phyloP scores from a whole-genome alignment of 2,888 invertebrate species.

The Mantis religiosa region DNA sequence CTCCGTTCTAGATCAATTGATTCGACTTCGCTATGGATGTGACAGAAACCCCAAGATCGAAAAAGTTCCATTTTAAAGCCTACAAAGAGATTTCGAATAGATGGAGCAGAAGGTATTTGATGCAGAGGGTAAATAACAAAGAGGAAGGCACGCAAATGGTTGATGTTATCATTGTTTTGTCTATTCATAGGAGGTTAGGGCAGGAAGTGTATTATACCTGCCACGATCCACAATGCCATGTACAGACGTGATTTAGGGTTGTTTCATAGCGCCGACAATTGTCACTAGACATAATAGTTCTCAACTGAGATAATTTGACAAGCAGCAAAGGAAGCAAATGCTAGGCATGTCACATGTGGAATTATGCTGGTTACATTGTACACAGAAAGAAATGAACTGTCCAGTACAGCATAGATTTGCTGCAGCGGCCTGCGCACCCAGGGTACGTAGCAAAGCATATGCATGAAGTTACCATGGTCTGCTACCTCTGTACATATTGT shows the following conservation, averaged over 20 bases:
- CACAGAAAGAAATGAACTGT: not conserved
- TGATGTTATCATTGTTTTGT: not conserved
- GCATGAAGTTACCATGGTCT: too few species aligned
- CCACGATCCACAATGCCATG: not conserved
- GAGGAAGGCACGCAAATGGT: not conserved
- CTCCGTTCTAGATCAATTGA: not conserved
- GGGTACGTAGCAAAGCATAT: not conserved
- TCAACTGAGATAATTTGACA: not conserved
- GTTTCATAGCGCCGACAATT: not conserved
- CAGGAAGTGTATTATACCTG: not conserved
- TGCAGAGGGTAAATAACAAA: not conserved
- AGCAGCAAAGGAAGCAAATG: not conserved
- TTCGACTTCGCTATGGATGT: not conserved
- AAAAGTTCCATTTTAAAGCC: not conserved
- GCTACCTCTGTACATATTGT: too few species aligned
- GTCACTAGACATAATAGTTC: not conserved
- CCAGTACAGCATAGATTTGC: not conserved
- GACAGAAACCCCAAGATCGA: not conserved
- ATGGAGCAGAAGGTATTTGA: not conserved
- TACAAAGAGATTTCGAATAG: not conserved
- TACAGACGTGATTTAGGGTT: not conserved
- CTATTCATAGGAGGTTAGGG: not conserved
- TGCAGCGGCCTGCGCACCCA: not conserved
- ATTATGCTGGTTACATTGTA: not conserved
- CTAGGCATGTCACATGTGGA: not conserved